Evolutionary conservation across 1,140 invertebrate genomes (phyloP).

Genomic region (Bombus superbus): DNA sequence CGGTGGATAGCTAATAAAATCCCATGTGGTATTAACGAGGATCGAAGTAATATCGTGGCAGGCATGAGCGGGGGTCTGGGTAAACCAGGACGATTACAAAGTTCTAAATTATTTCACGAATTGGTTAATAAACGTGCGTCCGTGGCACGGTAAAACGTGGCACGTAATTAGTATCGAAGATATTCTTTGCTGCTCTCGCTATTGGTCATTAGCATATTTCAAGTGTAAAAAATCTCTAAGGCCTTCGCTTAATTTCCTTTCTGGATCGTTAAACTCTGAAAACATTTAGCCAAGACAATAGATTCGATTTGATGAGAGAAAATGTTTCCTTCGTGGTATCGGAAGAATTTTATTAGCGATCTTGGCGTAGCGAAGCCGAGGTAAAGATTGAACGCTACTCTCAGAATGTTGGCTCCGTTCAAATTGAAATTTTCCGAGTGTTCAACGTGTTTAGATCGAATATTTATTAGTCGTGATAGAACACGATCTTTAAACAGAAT

Average conservation of each 20-base stretch:
- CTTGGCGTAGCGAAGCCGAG: background rate
- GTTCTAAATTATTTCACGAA: conserved; percentile 35
- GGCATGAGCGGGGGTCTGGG: background rate
- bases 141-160: conserved; percentile 5
- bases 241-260: background rate
- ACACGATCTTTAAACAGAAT: background rate
- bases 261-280: background rate
- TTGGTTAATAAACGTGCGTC: conserved; percentile 25
- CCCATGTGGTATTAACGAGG: conserved; percentile 31
- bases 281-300: background rate
- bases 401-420: background rate
- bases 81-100: conserved; percentile 9
- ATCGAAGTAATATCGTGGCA: conserved; percentile 19
- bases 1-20: conserved; percentile 26
- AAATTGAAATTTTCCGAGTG: too few relatives aligned
- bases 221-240: background rate
- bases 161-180: conserved; percentile 13
- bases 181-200: background rate
- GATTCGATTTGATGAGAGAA: background rate
- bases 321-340: background rate
- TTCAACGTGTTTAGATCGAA: too few relatives aligned
- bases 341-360: background rate
- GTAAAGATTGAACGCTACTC: too few relatives aligned
- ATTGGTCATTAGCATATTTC: background rate
- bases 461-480: too few relatives aligned